phyloP scores from a whole-genome alignment of 1,140 invertebrate genomes.

The Carposina sasakii region DNA sequence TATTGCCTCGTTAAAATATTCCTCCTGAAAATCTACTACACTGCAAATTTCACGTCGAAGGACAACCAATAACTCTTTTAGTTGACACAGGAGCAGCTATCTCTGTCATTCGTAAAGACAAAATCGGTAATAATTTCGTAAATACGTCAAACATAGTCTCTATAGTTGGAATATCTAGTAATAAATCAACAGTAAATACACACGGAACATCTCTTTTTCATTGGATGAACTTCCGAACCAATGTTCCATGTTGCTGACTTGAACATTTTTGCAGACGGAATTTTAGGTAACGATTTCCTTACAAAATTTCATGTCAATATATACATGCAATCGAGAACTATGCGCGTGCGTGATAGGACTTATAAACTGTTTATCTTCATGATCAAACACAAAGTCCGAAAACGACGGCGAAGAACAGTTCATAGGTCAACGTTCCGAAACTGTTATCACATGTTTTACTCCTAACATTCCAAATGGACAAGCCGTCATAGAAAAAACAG shows the following conservation, averaged over 20 bases:
- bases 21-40: slow-evolving; percentile 14
- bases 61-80: slow-evolving; percentile 4
- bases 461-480: too few species aligned
- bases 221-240: slow-evolving; percentile 22
- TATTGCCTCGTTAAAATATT: slow-evolving; percentile 4
- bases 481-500: too few species aligned
- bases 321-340: slow-evolving; percentile 28
- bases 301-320: slow-evolving; percentile 27
- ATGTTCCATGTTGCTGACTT: slow-evolving; percentile 29
- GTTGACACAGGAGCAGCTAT: slow-evolving; percentile 18
- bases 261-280: slow-evolving; percentile 29
- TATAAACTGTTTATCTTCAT: too few species aligned
- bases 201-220: slow-evolving; percentile 20
- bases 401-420: too few species aligned
- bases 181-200: slow-evolving; percentile 3
- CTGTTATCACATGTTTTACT: too few species aligned
- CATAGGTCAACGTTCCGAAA: too few species aligned
- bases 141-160: slow-evolving; percentile 9
- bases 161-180: slow-evolving; percentile 13
- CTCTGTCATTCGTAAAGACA: slow-evolving; percentile 12
- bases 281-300: slow-evolving; percentile 35
- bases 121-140: slow-evolving; percentile 6
- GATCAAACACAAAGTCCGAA: too few species aligned
- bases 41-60: slow-evolving; percentile 11
- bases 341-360: too few species aligned